Base-by-base conservation (phyloP, 2,888 invertebrate genomes). In the Diarsia rubi region DNA sequence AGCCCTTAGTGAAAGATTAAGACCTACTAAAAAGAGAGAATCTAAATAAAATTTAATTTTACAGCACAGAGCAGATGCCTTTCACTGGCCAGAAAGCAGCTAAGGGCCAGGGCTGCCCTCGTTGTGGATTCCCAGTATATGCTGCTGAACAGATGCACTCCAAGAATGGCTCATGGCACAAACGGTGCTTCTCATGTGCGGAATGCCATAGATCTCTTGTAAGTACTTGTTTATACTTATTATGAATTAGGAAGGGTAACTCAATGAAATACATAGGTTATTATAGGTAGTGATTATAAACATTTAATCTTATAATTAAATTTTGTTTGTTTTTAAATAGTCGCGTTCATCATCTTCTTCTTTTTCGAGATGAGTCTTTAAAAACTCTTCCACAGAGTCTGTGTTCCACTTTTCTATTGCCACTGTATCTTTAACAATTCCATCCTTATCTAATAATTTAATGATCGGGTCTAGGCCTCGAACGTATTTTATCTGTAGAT, bases 401-500 rank as follows among this genome's bases (percentile, higher is more conserved):
- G 99, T 99, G 94, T 99, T 99, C 99, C 99, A 99, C 92, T 99
- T 99, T 89, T 99, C 99, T 91, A 99, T 99, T 69, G 99, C 99
- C 45, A 99, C 97, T 37, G 98, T 98, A 92, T 99, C 99, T 92
- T 98, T 97, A 1, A 99, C 97, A 90, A 98, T 98, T 49, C 98
- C 98, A 89, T 98, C 98, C 79, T 98, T 98, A 91, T 99, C 98
- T 86, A 98, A 97, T 68, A 99, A 96, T 92, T 99, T 98, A 64
- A 99, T 99, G 81, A 99, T 98, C 0, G 99, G 99, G 95, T 99
- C 99, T 73, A 99, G 97, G 9, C 99, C 99, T 79, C 99, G 97
- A 0, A 99, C 98, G 91, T 99, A 99, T 91, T 98, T 98, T 65
- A 99, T 98, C 93, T 98, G 98, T 74, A 99, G 97, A 93, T 99